These are phyloP conservation scores for Erebia epiphron DNA, from an alignment of 2,888 invertebrate genomes.

Conservation along the genomic window DNA sequence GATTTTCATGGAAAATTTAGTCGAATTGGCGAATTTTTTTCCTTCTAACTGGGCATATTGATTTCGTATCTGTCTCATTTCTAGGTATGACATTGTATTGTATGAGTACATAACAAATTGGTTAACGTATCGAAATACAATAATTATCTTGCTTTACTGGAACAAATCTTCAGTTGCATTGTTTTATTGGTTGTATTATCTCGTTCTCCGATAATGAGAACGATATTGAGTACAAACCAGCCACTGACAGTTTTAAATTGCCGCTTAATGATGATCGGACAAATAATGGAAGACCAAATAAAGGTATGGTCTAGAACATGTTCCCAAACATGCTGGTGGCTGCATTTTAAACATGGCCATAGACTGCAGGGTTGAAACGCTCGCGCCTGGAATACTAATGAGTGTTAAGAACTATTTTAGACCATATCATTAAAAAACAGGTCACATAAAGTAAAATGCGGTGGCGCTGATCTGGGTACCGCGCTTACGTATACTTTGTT, in stretches of 20 bases:
- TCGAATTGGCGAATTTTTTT: neutral
- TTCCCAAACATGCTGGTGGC: constrained; percentile 60
- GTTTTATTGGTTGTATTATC: constrained; percentile 23
- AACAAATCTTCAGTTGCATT: constrained; percentile 6
- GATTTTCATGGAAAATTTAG: too few relatives aligned
- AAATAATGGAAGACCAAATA: constrained; percentile 44
- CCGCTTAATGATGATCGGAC: constrained; percentile 42
- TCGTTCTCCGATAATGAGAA: constrained; percentile 25
- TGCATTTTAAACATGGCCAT: constrained; percentile 59
- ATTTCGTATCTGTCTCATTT: too few relatives aligned
- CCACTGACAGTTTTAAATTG: constrained; percentile 38
- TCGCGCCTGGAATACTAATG: constrained; percentile 70
- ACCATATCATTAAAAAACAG: constrained; percentile 73
- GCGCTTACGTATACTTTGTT: constrained; percentile 59
- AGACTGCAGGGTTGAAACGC: constrained; percentile 52
- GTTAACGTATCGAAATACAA: neutral
- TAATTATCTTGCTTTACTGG: neutral
- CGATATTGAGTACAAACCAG: constrained; percentile 21
- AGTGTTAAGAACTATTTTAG: constrained; percentile 67
- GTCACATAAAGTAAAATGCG: constrained; percentile 73
- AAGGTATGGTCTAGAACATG: constrained; percentile 58
- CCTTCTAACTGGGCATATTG: neutral
- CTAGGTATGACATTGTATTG: too few relatives aligned
- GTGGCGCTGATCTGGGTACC: constrained; percentile 62
- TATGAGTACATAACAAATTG: neutral